A percentile compares a stretch with the other conserved stretches of the same genome.
Conservation (phyloP, 2,797 vertebrate genomes). For the Betta splendens region DNA sequence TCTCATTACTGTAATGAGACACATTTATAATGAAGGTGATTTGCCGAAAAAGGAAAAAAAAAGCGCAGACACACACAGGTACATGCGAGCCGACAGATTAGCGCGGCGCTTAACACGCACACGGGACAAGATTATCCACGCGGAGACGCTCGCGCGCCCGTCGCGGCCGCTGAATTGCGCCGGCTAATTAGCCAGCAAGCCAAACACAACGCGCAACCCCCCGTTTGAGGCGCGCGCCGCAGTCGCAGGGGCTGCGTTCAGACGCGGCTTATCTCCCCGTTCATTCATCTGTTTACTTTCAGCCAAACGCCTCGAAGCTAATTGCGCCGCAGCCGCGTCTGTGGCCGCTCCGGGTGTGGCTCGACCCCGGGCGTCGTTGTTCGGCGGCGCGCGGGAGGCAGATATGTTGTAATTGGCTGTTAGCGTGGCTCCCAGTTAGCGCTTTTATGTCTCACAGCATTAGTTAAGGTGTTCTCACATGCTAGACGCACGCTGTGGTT, state of each 20-base stretch:
- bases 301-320: constrained; percentile 47
- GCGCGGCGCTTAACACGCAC: constrained; percentile 2
- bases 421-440: constrained; percentile 7
- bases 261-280: constrained; percentile 46
- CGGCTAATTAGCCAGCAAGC: constrained; percentile 63
- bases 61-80: constrained; percentile 17
- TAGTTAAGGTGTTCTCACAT: neutral
- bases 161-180: constrained; percentile 22
- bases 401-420: constrained; percentile 36
- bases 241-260: constrained; percentile 40
- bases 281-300: constrained; percentile 57
- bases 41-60: constrained; percentile 46
- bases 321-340: constrained; percentile 48
- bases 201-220: constrained; percentile 46
- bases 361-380: constrained; percentile 31
- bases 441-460: constrained; percentile 8
- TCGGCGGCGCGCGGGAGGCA: constrained; percentile 1
- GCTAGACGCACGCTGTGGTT: neutral
- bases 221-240: constrained; percentile 31
- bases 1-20: constrained; percentile 82
- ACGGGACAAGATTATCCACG: constrained; percentile 8
- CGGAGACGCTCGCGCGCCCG: constrained; percentile 2
- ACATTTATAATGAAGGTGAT: constrained; percentile 76
- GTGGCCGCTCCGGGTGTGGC: constrained; percentile 18
- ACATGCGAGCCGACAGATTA: constrained; percentile 31